These are phyloP conservation scores for Chloroclystis v-ata DNA, from an alignment of 2,888 invertebrate genomes.

Conservation along the genomic window DNA sequence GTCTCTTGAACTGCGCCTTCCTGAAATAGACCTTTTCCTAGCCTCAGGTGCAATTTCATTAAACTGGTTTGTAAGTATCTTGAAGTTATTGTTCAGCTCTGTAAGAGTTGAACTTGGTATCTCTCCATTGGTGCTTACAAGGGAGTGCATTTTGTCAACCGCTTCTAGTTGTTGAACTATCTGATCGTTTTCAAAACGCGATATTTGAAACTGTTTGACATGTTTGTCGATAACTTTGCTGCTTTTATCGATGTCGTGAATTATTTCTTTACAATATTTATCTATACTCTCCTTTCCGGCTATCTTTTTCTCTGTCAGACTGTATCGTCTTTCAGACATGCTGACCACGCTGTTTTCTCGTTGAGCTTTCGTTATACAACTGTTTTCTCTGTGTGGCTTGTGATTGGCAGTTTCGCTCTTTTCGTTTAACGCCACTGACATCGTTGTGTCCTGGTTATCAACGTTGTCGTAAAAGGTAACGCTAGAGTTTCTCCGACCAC, in stretches of 20 bases:
- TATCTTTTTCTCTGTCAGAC: conserved; percentile 43
- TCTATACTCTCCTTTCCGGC: conserved; percentile 53
- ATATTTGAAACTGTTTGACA: conserved; percentile 64
- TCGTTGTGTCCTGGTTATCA: conserved; percentile 38
- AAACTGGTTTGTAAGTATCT: conserved; percentile 58
- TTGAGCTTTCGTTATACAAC: conserved; percentile 31
- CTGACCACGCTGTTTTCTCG: conserved; percentile 27
- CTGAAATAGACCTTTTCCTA: conserved; percentile 57
- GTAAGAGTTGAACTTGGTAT: conserved; percentile 52
- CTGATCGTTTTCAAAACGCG: conserved; percentile 67
- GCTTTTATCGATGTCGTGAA: conserved; percentile 66
- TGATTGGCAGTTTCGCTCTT: conserved; percentile 30
- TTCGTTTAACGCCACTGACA: conserved; percentile 40
- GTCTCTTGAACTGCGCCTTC: conserved; percentile 46
- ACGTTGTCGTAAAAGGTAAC: conserved; percentile 55
- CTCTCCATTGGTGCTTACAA: conserved; percentile 54
- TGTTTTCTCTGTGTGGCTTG: conserved; percentile 36
- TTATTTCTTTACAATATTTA: conserved; percentile 66
- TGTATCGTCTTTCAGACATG: conserved; percentile 34
- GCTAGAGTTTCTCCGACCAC: conserved; percentile 55
- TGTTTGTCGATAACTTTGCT: conserved; percentile 72
- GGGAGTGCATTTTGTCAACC: conserved; percentile 72
- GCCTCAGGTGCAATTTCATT: conserved; percentile 35
- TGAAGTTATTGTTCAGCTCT: conserved; percentile 67
- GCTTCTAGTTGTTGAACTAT: conserved; percentile 69